Base-by-base conservation (phyloP, 1,140 invertebrate species). In the Drosophila ohnishii region DNA sequence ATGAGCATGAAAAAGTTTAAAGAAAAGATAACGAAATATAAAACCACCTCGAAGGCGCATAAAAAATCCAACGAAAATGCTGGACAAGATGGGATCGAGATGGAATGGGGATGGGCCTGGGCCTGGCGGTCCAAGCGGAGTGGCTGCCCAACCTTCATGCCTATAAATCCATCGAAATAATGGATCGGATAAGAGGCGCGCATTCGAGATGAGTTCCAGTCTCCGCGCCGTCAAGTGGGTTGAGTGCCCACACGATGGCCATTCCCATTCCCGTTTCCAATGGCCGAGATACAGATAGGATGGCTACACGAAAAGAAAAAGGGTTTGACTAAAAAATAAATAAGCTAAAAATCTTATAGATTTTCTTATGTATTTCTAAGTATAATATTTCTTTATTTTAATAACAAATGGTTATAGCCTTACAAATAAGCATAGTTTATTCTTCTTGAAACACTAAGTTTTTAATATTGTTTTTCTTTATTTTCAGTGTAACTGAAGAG, bases 151-250 rank as follows among this genome's bases (percentile, higher is more conserved):
- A 69, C 78, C 74, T 78, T 67, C 62, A 85, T 71, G 75, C 62
- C 82, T 75, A 85, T 85, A 85, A 85, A 85, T 85, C 69, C 83
- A 86, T 81, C 82, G 59, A 78, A 81, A 75, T 86, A 83, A 87
- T 87, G 72, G 84, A 88, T 87, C 84, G 72, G 83, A 86, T 86
- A 87, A 86, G 84, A 73, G 61, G 72, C 83, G 69, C 50, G 74
- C 82, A 86, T 86, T 81, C 65, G 47, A 76, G 63, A 85, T 73
- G 81, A 74, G 67, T 55, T 72, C 47, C 62, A 67, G 73, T 67
- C 50, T 35, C 50, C 64, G 50, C 39, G 72, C 59, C 60, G 44
- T 50, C 59, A 66, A 66, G 66, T 58, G 67, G 60, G 57, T 37
- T 48, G 71, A 67, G 63, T 64, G 78, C 72, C 75, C 75, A 70